A percentile compares a stretch with the other conserved stretches of the same genome.
These are phyloP conservation scores for Dolichoris vasculosae DNA, from an alignment of 1,140 invertebrate species.

Conservation along the genomic window DNA sequence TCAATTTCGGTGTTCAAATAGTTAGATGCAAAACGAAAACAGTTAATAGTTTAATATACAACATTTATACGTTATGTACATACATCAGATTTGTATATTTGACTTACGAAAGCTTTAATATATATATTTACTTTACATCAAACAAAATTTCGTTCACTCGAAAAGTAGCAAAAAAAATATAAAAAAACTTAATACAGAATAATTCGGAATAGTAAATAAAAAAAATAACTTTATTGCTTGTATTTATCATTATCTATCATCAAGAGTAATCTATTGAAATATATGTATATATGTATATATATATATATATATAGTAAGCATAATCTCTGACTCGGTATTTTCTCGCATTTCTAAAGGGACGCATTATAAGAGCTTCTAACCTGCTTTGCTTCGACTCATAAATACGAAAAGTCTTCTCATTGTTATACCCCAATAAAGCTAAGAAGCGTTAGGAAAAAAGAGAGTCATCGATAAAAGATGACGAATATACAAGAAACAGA, in stretches of 20 bases:
- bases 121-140: too few species aligned
- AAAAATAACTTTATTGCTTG: too few species aligned
- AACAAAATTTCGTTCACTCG: too few species aligned
- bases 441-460: not conserved
- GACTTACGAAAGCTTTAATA: too few species aligned
- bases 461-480: conserved; percentile 1
- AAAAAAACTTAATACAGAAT: not conserved
- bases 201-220: not conserved
- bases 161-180: not conserved
- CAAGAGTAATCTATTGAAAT: too few species aligned
- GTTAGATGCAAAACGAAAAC: too few species aligned
- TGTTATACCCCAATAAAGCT: conserved; percentile 43
- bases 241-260: too few species aligned
- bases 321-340: not conserved
- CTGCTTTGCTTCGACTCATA: not conserved
- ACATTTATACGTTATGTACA: too few species aligned
- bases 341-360: not conserved
- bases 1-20: not conserved
- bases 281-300: too few species aligned
- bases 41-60: too few species aligned
- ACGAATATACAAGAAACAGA: conserved; percentile 48
- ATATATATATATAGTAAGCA: not conserved
- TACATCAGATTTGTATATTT: too few species aligned
- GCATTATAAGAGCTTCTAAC: conserved; percentile 6
- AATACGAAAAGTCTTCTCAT: conserved; percentile 31